Base-by-base conservation (phyloP, 2,797 vertebrate species). In the Cryptoprocta ferox region DNA sequence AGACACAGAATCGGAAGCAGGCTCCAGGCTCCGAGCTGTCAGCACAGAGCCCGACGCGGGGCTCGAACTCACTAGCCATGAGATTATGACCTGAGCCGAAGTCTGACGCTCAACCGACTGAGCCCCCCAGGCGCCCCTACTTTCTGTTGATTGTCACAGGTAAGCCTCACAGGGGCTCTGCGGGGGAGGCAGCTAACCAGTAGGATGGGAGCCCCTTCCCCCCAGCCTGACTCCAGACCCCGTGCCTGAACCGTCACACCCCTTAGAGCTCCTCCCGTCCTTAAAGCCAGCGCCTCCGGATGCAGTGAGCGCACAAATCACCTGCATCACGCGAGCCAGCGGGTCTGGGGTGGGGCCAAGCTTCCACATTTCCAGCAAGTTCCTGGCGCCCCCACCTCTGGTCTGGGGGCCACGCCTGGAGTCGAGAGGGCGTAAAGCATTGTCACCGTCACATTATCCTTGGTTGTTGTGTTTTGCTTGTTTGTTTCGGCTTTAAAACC, bases 201-300 rank as follows among this genome's bases (percentile, higher is more conserved):
- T 0, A 0, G 28, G 42, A 45, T 28, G 30, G 4, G 30, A 42
- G 53, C 3, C 21, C 53, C 53, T 18, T 3, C 6, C 24, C 13
- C 32, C 16, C n/a, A 16, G 63, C 50, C 91, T 35, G 71, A 30
- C 61, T 6, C 14, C 35, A 24, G 86, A 66, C 16, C 21, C 42
- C 21, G 68, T 3, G 0, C 21, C 1, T 18, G 5, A 24, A 28
- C 45, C 32, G 26, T 66, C 48, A 1, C 0, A 0, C 50, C 24
- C 81, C 15, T 3, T 12, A 3, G 50, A 42, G 18, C 53, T 35
- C 50, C 3, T 2, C 19, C 30, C 7, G 1, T 35, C 48, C 15
- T 61, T 50, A 2, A 8, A 24, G n/a, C 30, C 0, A 6, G 18
- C 10, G 3, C 76, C 35, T 35, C 75, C 5, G 6, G n/a, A 7